These are phyloP conservation scores for Philereme transversata DNA, from an alignment of 2,888 invertebrate genomes.

Conservation along the genomic window DNA sequence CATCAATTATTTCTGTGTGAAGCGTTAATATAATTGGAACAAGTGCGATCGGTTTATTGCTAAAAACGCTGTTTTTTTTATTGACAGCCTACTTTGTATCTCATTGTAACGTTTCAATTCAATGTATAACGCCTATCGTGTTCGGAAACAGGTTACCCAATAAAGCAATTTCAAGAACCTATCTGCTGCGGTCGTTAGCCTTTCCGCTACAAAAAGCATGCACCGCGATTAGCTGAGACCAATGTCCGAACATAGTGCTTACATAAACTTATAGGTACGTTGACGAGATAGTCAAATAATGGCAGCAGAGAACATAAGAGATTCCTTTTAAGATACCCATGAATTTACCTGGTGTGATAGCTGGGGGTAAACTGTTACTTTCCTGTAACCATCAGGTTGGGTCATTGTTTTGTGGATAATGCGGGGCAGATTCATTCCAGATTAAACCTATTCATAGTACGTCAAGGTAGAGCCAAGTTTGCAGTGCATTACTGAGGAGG, in stretches of 20 bases:
- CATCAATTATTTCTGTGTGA: slow-evolving; percentile 28
- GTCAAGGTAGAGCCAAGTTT: slow-evolving; percentile 1
- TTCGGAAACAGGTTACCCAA: slow-evolving; percentile 76
- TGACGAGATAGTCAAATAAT: slow-evolving; percentile 28
- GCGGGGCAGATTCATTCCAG: neutral
- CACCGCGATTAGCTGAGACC: slow-evolving; percentile 60
- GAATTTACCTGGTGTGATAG: neutral
- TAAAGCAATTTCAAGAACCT: slow-evolving; percentile 77
- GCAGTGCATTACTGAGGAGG: neutral
- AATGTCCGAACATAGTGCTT: slow-evolving; percentile 52
- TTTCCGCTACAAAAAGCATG: slow-evolving; percentile 70
- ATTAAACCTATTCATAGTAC: neutral
- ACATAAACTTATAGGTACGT: slow-evolving; percentile 34
- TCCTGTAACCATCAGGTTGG: neutral
- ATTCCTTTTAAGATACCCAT: neutral
- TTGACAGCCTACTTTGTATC: slow-evolving; percentile 42
- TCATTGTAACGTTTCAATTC: slow-evolving; percentile 49
- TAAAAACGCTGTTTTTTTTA: slow-evolving; percentile 24
- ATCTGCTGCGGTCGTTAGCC: slow-evolving; percentile 72
- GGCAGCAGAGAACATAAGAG: slow-evolving; percentile 16
- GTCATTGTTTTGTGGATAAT: neutral
- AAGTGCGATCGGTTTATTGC: slow-evolving; percentile 28
- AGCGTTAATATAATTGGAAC: slow-evolving; percentile 24
- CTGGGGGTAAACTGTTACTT: neutral
- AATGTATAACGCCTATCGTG: slow-evolving; percentile 56